Base-by-base conservation (phyloP, 2,888 invertebrate species). In the Agrenia bidenticulata region DNA sequence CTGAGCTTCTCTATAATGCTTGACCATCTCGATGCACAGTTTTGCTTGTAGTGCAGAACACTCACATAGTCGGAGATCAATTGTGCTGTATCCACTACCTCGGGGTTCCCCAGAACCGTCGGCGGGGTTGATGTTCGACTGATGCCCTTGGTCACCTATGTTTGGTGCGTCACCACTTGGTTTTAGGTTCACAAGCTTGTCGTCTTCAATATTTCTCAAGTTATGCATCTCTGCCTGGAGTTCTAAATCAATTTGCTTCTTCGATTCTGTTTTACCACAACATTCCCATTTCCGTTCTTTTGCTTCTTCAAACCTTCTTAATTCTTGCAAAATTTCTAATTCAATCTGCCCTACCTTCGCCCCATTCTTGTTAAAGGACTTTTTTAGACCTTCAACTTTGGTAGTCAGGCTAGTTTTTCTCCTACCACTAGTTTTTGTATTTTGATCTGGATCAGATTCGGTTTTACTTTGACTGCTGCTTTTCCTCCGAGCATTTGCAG, bases 1-100 rank as follows among this genome's bases (percentile, higher is more conserved):
- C 56, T 73, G 70, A 1, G 76, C 74, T 27, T 71, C 68, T 27
- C 66, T 39, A 37, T 72, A 74, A 37, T 74, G 74, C 26, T 55
- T 73, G 24, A 76, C 71, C 68, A 73, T 66, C 50, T 76, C 71
- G 11, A 70, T 55, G 32, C 69, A 72, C 9, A 76, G 59, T 60
- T 71, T 70, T 0, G 74, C 70, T 56, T 76, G 70, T 24, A 74
- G 53, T 11, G 61, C 32, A 5, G 71, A 53, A 65, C 75, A 75
- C n/a, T 73, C 67, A 62, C 75, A 75, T 9, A 64, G 62, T 54
- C 75, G 41, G 2, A 73, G 55, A 27, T 75, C 75, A 21, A 72
- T 61, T 7, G 53, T 59, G 17, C 42, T 17, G 32, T 32, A 32
- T 26, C 13, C 17, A 27, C 19, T 7, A 49, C 50, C 2, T 9